Evolutionary conservation across 2,888 invertebrate genomes (phyloP).

Genomic region (Tiliacea citrago): DNA sequence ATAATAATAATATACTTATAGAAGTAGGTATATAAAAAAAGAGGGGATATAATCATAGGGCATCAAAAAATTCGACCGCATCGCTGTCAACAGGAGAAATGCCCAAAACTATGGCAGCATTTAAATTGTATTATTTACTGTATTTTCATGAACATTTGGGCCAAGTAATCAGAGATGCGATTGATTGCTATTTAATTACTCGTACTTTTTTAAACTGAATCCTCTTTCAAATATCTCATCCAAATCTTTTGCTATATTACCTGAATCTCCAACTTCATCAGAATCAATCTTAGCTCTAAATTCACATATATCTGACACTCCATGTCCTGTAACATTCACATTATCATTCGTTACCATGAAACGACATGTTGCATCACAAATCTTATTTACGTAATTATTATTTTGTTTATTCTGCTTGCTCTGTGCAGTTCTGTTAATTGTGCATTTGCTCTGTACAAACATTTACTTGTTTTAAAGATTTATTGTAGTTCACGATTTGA

Average conservation of each 20-base stretch:
- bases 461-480: constrained; percentile 23
- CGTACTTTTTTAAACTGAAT: background rate
- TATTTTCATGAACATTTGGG: background rate
- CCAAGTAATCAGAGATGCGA: background rate
- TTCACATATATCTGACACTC: background rate
- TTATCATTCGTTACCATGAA: constrained; percentile 4
- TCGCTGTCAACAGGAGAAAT: too few relatives aligned
- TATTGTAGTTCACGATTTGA: constrained; percentile 6
- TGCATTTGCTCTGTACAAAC: background rate
- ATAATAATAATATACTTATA: too few relatives aligned
- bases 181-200: background rate
- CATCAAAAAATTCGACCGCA: too few relatives aligned
- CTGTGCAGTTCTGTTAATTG: constrained; percentile 7
- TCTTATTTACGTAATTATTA: background rate
- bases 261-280: background rate
- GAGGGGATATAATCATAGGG: too few relatives aligned
- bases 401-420: constrained; percentile 4
- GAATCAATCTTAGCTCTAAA: background rate
- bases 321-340: background rate
- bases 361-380: constrained; percentile 16
- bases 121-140: constrained; percentile 4
- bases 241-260: background rate
- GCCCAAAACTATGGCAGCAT: too few relatives aligned
- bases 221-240: background rate
- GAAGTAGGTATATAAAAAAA: too few relatives aligned